A percentile compares a stretch with the other conserved stretches of the same genome.
phyloP scores from a whole-genome alignment of 2,113 vertebrate species.

The Atractosteus spatula region DNA sequence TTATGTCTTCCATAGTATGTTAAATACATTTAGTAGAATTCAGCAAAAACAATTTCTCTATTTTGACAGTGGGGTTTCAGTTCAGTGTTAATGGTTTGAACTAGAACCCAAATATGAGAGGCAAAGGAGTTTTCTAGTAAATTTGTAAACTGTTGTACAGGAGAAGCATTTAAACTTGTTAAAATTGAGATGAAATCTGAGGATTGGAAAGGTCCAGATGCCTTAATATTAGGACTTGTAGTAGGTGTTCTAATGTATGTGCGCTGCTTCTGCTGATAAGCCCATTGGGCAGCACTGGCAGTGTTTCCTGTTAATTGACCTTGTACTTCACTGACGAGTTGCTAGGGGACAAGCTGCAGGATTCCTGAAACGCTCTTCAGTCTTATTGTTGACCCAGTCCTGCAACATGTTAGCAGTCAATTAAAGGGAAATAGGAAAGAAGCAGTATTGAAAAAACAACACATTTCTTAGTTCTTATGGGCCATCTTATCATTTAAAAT shows the following conservation, averaged over 20 bases:
- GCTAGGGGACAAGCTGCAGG: slow-evolving; percentile 77
- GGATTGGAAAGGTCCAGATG: not conserved
- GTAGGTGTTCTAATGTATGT: not conserved
- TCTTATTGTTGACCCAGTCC: not conserved
- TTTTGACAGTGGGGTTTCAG: too few relatives aligned
- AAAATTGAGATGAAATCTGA: not conserved
- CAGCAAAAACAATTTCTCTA: too few relatives aligned
- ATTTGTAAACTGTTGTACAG: too few relatives aligned
- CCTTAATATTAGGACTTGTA: not conserved
- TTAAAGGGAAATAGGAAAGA: not conserved
- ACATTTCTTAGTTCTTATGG: not conserved
- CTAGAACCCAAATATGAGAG: too few relatives aligned
- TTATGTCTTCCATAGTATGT: too few relatives aligned
- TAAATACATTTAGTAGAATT: too few relatives aligned
- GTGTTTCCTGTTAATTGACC: slow-evolving; percentile 76
- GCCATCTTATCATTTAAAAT: not conserved
- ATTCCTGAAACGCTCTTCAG: slow-evolving; percentile 52
- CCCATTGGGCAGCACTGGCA: slow-evolving; percentile 74
- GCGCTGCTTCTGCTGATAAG: slow-evolving; percentile 60
- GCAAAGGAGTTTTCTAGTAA: too few relatives aligned
- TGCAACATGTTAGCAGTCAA: not conserved
- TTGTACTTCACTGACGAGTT: slow-evolving; percentile 77
- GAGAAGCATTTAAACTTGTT: not conserved
- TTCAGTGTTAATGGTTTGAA: too few relatives aligned
- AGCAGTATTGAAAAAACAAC: not conserved